Conservation (phyloP, 2,888 invertebrate species). For the Stenotaenia linearis region DNA sequence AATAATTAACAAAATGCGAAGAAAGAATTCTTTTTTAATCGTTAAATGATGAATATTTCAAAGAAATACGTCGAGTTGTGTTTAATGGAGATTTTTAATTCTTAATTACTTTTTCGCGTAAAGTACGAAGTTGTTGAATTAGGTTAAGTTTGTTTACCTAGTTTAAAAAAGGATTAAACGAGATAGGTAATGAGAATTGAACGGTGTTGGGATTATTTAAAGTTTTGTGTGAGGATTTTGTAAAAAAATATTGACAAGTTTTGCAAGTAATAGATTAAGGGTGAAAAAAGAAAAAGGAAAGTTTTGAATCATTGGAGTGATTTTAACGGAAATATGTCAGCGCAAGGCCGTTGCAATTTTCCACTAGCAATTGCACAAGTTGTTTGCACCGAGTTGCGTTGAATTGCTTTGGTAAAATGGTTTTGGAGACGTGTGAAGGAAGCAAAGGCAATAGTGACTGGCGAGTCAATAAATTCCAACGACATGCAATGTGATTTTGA, state of each 20-base stretch:
- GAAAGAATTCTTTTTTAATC: too few species aligned
- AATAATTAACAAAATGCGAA: neutral
- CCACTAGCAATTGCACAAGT: neutral
- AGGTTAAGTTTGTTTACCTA: too few species aligned
- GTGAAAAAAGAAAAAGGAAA: neutral
- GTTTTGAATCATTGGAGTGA: neutral
- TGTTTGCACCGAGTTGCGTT: neutral
- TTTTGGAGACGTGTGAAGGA: neutral
- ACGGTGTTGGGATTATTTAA: too few species aligned
- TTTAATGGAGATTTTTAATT: too few species aligned
- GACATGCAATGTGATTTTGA: neutral
- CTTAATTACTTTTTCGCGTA: too few species aligned
- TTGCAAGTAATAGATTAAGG: neutral
- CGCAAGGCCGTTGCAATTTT: neutral
- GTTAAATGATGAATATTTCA: too few species aligned
- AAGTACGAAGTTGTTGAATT: too few species aligned
- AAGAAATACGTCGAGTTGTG: too few species aligned
- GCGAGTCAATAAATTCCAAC: neutral
- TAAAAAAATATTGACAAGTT: neutral
- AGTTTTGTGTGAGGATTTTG: too few species aligned
- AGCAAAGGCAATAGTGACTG: neutral
- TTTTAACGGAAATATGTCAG: neutral
- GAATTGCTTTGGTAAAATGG: neutral
- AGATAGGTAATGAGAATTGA: too few species aligned
- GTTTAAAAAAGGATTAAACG: too few species aligned